Percentiles rank a stretch among this genome's conserved stretches.
phyloP scores from a whole-genome alignment of 2,113 vertebrate species.

The Stomatorhinus ivindoensis region DNA sequence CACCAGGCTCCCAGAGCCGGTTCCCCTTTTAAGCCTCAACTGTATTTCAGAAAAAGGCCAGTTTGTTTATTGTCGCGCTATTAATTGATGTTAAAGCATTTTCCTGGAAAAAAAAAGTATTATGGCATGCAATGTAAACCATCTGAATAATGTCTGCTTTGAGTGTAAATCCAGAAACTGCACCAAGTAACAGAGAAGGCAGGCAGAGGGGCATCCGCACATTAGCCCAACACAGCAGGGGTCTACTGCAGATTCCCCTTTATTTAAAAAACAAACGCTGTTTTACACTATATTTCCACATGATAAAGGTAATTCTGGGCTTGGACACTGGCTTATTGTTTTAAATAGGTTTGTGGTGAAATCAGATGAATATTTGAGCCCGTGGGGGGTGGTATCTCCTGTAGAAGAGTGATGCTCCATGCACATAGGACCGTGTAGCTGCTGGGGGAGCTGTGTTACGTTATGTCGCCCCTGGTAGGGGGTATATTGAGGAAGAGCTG shows the following conservation, averaged over 20 bases:
- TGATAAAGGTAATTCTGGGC: not conserved
- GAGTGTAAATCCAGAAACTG: not conserved
- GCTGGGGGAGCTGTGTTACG: not conserved
- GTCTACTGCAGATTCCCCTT: not conserved
- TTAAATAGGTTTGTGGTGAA: not conserved
- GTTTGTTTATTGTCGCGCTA: not conserved
- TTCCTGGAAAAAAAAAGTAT: not conserved
- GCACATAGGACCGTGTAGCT: not conserved
- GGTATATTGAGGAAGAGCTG: not conserved
- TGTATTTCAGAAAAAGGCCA: not conserved
- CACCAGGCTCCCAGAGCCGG: not conserved
- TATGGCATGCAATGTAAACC: not conserved
- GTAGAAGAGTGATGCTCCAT: not conserved
- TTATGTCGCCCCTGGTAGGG: not conserved
- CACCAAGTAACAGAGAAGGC: not conserved
- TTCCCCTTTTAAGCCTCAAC: not conserved
- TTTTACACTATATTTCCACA: not conserved
- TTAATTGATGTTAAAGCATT: not conserved
- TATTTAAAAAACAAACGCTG: not conserved
- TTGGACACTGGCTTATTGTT: not conserved
- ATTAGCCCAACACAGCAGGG: not conserved
- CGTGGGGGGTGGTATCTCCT: no score
- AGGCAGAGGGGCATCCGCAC: not conserved
- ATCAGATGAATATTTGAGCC: not conserved
- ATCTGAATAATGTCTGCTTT: not conserved